These are phyloP conservation scores for Channa argus DNA, from an alignment of 2,113 vertebrate species.

Conservation along the genomic window DNA sequence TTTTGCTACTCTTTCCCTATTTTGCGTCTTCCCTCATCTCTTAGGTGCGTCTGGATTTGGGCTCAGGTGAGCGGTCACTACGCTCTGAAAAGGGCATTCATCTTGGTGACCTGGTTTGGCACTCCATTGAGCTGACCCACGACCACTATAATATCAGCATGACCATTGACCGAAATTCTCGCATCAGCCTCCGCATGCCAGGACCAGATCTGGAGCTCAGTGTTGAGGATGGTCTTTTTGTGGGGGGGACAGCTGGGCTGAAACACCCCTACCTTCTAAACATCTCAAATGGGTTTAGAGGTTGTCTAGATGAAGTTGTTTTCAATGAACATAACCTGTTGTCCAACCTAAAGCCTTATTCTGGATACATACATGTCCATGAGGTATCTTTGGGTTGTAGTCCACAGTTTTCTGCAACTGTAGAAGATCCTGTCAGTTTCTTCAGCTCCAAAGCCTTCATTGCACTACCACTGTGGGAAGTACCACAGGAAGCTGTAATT, in stretches of 20 bases:
- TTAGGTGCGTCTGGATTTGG: slow-evolving; percentile 87
- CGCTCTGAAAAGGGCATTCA: slow-evolving; percentile 78
- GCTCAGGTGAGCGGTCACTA: slow-evolving; percentile 79
- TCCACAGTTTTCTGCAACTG: slow-evolving; percentile 88
- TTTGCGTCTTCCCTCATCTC: not conserved
- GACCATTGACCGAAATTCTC: slow-evolving; percentile 82
- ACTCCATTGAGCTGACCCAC: slow-evolving; percentile 83
- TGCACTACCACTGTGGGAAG: slow-evolving; percentile 84
- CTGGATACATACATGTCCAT: slow-evolving; percentile 85
- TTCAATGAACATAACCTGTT: slow-evolving; percentile 88
- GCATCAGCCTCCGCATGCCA: slow-evolving; percentile 70
- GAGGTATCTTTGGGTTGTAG: slow-evolving; percentile 90
- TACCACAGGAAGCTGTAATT: slow-evolving; percentile 75
- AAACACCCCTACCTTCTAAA: slow-evolving; percentile 74
- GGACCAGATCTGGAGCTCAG: slow-evolving; percentile 81
- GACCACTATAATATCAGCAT: slow-evolving; percentile 78
- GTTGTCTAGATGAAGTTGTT: slow-evolving; percentile 86
- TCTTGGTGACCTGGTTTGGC: slow-evolving; percentile 88
- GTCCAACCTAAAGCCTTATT: slow-evolving; percentile 83
- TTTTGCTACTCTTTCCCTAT: not conserved
- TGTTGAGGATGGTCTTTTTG: slow-evolving; percentile 85
- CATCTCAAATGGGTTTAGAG: slow-evolving; percentile 78
- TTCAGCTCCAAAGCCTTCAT: slow-evolving; percentile 90
- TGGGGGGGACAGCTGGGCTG: slow-evolving; percentile 83
- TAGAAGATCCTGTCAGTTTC: slow-evolving; percentile 88